These are phyloP conservation scores for Condylura cristata DNA, from an alignment of 2,113 vertebrate genomes.

Conservation along the genomic window DNA sequence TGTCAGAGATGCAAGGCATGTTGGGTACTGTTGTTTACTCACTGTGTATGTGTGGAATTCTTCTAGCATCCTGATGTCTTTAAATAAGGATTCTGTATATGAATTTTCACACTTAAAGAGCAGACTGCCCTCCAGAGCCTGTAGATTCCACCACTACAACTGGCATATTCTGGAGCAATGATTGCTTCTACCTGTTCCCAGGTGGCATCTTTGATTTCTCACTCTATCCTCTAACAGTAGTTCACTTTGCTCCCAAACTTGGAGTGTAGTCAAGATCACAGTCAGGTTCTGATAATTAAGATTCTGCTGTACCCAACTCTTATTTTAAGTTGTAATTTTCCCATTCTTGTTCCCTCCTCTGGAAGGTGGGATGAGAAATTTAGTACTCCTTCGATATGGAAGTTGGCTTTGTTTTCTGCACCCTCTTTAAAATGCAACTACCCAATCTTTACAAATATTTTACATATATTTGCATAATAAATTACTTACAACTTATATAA, in stretches of 20 bases:
- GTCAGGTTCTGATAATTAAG: not conserved
- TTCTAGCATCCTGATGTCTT: no score
- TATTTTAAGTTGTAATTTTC: not conserved
- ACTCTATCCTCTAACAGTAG: not conserved
- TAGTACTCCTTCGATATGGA: not conserved
- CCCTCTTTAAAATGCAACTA: constrained; percentile 24
- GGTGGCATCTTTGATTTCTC: not conserved
- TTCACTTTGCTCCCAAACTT: not conserved
- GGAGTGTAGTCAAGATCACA: not conserved
- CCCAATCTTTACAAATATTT: not conserved
- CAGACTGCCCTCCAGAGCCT: not conserved
- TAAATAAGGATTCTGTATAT: no score
- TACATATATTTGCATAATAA: not conserved
- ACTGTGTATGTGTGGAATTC: no score
- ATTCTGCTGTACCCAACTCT: not conserved
- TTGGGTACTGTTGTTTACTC: no score
- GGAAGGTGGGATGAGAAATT: not conserved
- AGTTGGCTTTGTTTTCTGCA: not conserved
- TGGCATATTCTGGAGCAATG: not conserved
- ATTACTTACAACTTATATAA: not conserved
- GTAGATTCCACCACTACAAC: not conserved
- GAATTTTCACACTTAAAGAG: not conserved
- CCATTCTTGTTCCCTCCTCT: not conserved
- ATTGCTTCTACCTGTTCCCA: not conserved
- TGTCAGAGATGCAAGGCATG: no score